A percentile compares a stretch with the other conserved stretches of the same genome.
Evolutionary conservation across 2,113 vertebrate genomes (phyloP).

Genomic region (Xiphophorus maculatus): DNA sequence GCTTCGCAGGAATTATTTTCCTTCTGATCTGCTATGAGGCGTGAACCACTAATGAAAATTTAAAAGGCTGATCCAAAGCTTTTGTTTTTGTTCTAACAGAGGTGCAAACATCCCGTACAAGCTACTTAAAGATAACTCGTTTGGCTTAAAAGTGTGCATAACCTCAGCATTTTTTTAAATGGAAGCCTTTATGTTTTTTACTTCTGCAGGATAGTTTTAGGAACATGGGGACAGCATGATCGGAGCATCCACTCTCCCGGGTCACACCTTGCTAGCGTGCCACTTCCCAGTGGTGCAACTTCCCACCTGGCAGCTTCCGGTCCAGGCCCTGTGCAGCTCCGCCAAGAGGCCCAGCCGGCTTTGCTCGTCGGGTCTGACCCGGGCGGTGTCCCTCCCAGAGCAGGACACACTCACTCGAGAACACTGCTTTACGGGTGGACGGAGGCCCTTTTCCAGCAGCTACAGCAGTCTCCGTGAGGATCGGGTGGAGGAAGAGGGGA

Average conservation of each 20-base stretch:
- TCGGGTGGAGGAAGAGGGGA: slow-evolving; percentile 63
- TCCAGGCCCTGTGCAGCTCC: slow-evolving; percentile 80
- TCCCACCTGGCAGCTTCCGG: slow-evolving; percentile 85
- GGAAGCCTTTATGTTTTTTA: background rate
- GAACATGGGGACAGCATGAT: slow-evolving; percentile 81
- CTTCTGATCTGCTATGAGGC: slow-evolving; percentile 4
- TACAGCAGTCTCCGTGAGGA: slow-evolving; percentile 65
- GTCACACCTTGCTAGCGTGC: slow-evolving; percentile 92
- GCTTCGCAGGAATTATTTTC: background rate
- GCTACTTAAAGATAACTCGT: background rate
- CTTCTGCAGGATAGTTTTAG: slow-evolving; percentile 34
- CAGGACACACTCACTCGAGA: slow-evolving; percentile 83
- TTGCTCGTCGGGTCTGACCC: slow-evolving; percentile 79
- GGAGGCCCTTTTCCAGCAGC: slow-evolving; percentile 78
- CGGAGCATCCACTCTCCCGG: slow-evolving; percentile 88
- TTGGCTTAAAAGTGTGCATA: no score
- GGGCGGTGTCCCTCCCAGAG: slow-evolving; percentile 84
- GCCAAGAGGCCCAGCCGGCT: slow-evolving; percentile 82
- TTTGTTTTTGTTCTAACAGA: background rate
- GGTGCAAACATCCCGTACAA: background rate
- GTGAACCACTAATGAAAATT: background rate
- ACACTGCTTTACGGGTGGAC: slow-evolving; percentile 78
- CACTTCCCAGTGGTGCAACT: slow-evolving; percentile 91
- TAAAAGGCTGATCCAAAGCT: background rate
- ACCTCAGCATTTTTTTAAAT: background rate